Conservation (phyloP, 2,797 vertebrate species). For the Helostoma temminkii region DNA sequence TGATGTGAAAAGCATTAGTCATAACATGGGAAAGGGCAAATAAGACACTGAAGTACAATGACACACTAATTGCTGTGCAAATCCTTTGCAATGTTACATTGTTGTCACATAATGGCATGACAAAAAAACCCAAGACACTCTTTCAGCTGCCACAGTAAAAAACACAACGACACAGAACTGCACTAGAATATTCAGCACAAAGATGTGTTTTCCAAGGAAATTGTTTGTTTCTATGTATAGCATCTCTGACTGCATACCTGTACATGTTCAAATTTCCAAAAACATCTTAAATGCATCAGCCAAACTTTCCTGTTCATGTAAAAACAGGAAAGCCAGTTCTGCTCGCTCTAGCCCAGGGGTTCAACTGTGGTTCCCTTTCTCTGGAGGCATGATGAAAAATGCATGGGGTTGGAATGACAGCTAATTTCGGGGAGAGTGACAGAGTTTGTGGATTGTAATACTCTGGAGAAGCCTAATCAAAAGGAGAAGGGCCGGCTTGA, state of each 20-base stretch:
- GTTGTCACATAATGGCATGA: neutral
- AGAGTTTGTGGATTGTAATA: conserved; percentile 74
- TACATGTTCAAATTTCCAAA: conserved; percentile 6
- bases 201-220: neutral
- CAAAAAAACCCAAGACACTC: neutral
- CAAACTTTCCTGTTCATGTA: conserved; percentile 21
- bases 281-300: conserved; percentile 1
- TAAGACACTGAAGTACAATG: neutral
- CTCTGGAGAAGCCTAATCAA: conserved; percentile 77
- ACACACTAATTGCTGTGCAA: neutral
- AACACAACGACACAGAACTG: neutral
- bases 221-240: neutral
- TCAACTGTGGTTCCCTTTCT: conserved; percentile 33
- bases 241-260: conserved; percentile 13
- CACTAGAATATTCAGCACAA: neutral
- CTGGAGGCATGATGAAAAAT: conserved; percentile 65
- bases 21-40: neutral
- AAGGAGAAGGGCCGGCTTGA: conserved; percentile 70
- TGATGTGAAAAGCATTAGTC: neutral
- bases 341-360: conserved; percentile 28
- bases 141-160: neutral
- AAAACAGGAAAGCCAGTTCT: neutral
- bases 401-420: conserved; percentile 65
- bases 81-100: conserved; percentile 1
- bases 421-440: conserved; percentile 74